Evolutionary conservation across 1,140 invertebrate species (phyloP), one percentile per base, ranked within the genome.

Genomic region (Ceratina calcarata): DNA sequence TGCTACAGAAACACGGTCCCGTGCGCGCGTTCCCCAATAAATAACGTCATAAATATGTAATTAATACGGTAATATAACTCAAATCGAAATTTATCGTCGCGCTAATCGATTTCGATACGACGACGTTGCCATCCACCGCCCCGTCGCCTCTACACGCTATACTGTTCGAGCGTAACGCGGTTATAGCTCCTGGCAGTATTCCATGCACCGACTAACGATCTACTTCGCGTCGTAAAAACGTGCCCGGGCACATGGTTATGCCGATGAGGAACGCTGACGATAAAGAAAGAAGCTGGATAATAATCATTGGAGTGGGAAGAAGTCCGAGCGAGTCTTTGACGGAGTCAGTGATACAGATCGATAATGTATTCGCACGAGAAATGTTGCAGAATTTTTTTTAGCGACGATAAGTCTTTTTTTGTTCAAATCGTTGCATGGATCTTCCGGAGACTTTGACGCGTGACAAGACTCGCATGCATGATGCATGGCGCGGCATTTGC

Each of bases 31-130:
- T 20, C 18, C 16, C 68, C 20, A 72, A 78, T 71, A 78, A 78
- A 78, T 78, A 78, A 78, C 76, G 60, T 72, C 76, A 64, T 78
- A 78, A 78, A 78, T 78, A 78, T 78, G 68, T 78, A 78, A 78
- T 78, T 78, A 78, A 78, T 78, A 78, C 45, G 76, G 76, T 78
- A 78, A 78, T 78, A 78, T 78, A 78, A 78, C 69, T 78, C 76
- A 78, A 78, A 78, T 65, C 69, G 60, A 16, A 64, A 78, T 78
- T 78, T 78, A 78, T 78, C 60, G 60, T 20, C 18, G 32, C 49
- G 69, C 76, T 78, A 78, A 78, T 78, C 76, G 76, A 78, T 78
- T 78, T 72, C 76, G 76, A 78, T 78, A 78, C 69, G 20, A 51
- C 69, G 69, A 78, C 76, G 76, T 78, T 27, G 0, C 76, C 37